Evolutionary conservation across 2,797 vertebrate genomes (phyloP).

Genomic region (Acrocephalus scirpaceus): DNA sequence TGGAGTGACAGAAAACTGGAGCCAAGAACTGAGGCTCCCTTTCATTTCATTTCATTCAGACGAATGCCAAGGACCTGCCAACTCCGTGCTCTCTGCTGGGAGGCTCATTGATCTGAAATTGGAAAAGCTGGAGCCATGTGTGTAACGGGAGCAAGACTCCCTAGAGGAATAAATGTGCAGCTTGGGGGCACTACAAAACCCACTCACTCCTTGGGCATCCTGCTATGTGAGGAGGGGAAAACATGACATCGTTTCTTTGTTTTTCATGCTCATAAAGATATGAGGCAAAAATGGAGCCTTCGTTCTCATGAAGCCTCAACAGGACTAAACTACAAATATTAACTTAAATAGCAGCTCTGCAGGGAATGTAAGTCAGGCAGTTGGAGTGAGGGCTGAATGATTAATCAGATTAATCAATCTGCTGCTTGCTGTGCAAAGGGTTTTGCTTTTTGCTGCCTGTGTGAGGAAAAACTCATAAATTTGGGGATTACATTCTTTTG

Average conservation of each 20-base stretch:
- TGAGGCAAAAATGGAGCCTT: not conserved
- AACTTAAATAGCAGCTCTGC: not conserved
- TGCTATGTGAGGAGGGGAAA: not conserved
- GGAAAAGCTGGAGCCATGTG: not conserved
- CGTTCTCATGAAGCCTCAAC: not conserved
- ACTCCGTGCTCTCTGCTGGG: not conserved
- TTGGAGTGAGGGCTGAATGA: not conserved
- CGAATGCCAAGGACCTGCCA: conserved; percentile 16
- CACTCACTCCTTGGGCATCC: not conserved
- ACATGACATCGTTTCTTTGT: accelerated
- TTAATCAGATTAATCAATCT: not conserved
- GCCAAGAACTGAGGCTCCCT: conserved; percentile 43
- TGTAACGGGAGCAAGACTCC: not conserved
- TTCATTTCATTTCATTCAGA: conserved; percentile 48
- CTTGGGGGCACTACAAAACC: not conserved
- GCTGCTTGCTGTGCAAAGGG: not conserved
- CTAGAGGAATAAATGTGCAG: not conserved
- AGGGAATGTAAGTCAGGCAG: not conserved
- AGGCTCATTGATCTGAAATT: conserved; percentile 2
- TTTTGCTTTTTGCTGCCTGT: not conserved
- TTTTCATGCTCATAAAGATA: not conserved
- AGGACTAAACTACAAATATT: not conserved
- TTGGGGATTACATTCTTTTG: no score
- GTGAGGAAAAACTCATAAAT: not conserved
- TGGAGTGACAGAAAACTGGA: conserved; percentile 67